phyloP scores from a whole-genome alignment of 2,888 invertebrate genomes.

The Dascillus cervinus region DNA sequence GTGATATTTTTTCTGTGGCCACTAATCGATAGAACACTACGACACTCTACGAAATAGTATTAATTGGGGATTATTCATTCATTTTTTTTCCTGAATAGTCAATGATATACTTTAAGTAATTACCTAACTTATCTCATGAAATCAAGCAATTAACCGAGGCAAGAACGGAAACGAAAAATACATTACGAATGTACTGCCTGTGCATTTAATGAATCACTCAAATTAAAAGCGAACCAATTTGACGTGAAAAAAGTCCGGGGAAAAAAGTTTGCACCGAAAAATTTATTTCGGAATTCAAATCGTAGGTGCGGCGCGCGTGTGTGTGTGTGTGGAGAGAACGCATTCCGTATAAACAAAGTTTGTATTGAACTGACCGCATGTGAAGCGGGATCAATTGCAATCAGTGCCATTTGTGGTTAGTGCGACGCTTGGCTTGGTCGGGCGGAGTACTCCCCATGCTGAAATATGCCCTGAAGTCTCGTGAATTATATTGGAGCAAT shows the following conservation, averaged over 20 bases:
- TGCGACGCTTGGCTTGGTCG: constrained; percentile 24
- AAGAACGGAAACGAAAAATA: constrained; percentile 11
- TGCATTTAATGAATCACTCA: constrained; percentile 18
- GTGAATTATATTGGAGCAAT: constrained; percentile 37
- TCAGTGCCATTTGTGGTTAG: constrained; percentile 27
- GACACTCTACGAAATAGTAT: constrained; percentile 21
- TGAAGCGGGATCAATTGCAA: constrained; percentile 27
- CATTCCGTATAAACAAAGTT: constrained; percentile 15
- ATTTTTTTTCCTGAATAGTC: constrained; percentile 16
- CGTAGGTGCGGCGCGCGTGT: too few relatives aligned
- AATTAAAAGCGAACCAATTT: constrained; percentile 21
- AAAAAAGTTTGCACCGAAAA: too few relatives aligned
- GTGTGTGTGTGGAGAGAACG: too few relatives aligned
- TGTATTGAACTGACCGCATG: constrained; percentile 16
- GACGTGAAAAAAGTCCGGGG: too few relatives aligned
- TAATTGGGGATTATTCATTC: constrained; percentile 20
- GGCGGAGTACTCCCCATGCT: constrained; percentile 28
- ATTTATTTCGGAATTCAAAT: too few relatives aligned
- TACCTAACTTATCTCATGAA: constrained; percentile 23
- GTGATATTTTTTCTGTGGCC: too few relatives aligned
- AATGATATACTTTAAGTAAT: constrained; percentile 24
- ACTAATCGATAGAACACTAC: too few relatives aligned
- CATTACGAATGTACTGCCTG: too few relatives aligned
- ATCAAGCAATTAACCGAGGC: constrained; percentile 20
- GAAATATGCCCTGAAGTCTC: constrained; percentile 36